phyloP scores from a whole-genome alignment of 2,888 invertebrate genomes.

The Drosophila mettleri region DNA sequence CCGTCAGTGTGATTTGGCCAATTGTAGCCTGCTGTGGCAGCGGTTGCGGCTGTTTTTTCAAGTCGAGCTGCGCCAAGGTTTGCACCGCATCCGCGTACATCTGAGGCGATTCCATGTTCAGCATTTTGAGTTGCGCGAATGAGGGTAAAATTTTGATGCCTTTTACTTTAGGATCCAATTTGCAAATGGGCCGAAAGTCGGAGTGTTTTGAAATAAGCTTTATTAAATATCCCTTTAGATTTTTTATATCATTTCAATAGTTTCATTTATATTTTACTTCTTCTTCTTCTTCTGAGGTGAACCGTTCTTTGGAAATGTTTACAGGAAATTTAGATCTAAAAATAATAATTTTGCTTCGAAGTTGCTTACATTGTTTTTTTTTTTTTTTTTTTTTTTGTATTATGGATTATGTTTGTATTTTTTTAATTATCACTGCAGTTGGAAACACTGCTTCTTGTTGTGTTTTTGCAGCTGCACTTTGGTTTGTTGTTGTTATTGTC shows the following conservation, averaged over 20 bases:
- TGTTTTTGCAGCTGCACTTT: constrained; percentile 34
- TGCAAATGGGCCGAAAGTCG: constrained; percentile 1
- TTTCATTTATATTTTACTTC: too few relatives aligned
- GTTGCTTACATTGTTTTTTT: constrained; percentile 21
- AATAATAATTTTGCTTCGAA: not conserved
- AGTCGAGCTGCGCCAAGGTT: constrained; percentile 84
- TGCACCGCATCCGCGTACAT: constrained; percentile 85
- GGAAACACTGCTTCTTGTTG: constrained; percentile 50
- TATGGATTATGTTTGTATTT: not conserved
- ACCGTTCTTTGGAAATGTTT: constrained; percentile 62
- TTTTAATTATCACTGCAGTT: constrained; percentile 45
- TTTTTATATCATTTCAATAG: too few relatives aligned
- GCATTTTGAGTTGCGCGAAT: constrained; percentile 83
- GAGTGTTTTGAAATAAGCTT: not conserved
- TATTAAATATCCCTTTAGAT: not conserved
- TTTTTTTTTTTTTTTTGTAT: constrained; percentile 28
- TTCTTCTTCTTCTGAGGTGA: constrained; percentile 53
- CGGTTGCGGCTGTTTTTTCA: constrained; percentile 84
- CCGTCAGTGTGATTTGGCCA: constrained; percentile 84
- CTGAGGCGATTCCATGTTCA: constrained; percentile 86
- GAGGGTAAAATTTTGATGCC: constrained; percentile 83
- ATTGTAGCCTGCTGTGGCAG: constrained; percentile 84
- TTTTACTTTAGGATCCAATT: constrained; percentile 50
- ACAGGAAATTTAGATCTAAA: constrained; percentile 8
- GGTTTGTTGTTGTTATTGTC: constrained; percentile 53